phyloP scores from a whole-genome alignment of 2,113 vertebrate genomes.

The Engraulis encrasicolus region DNA sequence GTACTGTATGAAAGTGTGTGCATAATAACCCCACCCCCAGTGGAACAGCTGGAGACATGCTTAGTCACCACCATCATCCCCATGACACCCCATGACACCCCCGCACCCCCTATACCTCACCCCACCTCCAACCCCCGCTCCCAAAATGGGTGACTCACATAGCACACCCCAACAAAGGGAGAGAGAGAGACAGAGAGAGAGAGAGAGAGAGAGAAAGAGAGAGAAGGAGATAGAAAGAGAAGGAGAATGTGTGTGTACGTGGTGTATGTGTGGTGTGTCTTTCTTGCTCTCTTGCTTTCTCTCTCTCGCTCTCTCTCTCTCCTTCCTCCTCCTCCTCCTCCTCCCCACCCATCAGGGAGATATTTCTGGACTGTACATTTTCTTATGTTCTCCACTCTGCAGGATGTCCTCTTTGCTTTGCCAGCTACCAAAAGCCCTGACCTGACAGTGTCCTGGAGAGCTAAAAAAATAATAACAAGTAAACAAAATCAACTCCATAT shows the following conservation, averaged over 20 bases:
- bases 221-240: not conserved
- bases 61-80: conserved; percentile 4
- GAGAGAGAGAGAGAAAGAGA: not conserved
- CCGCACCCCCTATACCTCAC: not conserved
- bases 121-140: no score
- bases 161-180: not conserved
- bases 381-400: not conserved
- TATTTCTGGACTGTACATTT: conserved; percentile 5
- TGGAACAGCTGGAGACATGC: not conserved
- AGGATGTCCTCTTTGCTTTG: not conserved
- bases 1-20: no score
- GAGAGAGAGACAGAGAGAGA: not conserved
- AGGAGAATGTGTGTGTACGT: no score
- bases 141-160: conserved; percentile 16
- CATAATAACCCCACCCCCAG: not conserved
- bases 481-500: conserved; percentile 11
- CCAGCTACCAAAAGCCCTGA: not conserved
- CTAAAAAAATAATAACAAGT: not conserved
- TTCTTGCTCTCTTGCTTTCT: not conserved
- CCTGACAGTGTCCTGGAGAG: not conserved
- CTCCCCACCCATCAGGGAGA: not conserved
- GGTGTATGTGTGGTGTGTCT: no score
- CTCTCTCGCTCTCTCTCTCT: not conserved
- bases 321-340: not conserved
- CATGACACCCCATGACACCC: not conserved